Evolutionary conservation across 2,113 vertebrate species (phyloP), one percentile per base, ranked within the genome.

Genomic region (Hypocryptadius cinnamomeus): DNA sequence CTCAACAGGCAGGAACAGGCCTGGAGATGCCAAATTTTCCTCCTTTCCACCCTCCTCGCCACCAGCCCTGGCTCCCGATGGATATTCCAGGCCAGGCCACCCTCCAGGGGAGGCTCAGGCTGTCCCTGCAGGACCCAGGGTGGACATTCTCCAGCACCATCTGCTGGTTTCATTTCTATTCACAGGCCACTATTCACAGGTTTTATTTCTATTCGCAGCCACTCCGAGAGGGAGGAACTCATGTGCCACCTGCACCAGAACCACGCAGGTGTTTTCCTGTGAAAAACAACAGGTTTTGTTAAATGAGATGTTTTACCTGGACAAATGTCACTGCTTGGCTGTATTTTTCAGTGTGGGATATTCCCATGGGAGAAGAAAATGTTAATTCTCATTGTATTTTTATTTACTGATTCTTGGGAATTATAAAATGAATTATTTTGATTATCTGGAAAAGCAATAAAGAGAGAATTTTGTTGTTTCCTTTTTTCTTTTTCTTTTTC

Each of bases 121-220:
- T 4, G 4, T 1, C 12, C 54, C 65, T 39, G 94, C 81, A n/a
- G 15, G 10, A 4, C 33, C 33, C 78, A 13, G 39, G 90, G 92
- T 40, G 74, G 2, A 2, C 53, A 47, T 91, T 89, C 95, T 93
- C 28, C 11, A 87, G 94, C 94, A 87, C 92, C 94, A 94, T 83
- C 96, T 95, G 89, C 91, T 91, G 92, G 87, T 17, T 45, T 54
- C 2, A 13, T 20, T 8, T 3, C 91, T 72, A 0, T 12, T 48
- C 5, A 5, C 18, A 30, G 71, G 12, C 53, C 40, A 40, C 40
- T 40, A 40, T 40, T 40, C 40, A 40, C 40, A 40, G 40, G 40
- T 40, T 40, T 40, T 3, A 11, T 21, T 8, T 3, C 90, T 74
- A 0, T 12, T 42, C 4, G 5, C 18, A 24, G 71, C 31, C 79